Conservation (phyloP, 1,140 invertebrate species). For the Sweltsa coloradensis region DNA sequence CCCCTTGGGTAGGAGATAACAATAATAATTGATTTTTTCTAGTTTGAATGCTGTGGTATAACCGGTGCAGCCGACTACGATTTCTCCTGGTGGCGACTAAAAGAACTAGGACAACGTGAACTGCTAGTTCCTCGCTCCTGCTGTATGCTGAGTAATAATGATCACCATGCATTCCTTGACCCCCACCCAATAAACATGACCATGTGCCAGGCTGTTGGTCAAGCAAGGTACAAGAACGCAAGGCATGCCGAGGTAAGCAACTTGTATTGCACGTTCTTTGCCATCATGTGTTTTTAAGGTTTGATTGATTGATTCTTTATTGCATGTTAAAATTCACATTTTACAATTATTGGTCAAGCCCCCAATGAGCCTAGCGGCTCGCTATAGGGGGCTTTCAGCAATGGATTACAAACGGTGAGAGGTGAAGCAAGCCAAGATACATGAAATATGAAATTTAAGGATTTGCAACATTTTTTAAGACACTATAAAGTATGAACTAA, state of each 20-base stretch:
- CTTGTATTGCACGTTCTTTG: slow-evolving; percentile 7
- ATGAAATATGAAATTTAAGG: no score
- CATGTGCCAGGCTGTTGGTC: slow-evolving; percentile 53
- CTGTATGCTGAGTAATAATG: slow-evolving; percentile 54
- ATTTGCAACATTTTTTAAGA: no score
- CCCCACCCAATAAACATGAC: slow-evolving; percentile 57
- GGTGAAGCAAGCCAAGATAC: no score
- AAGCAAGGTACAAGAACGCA: slow-evolving; percentile 42
- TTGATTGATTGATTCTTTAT: no score
- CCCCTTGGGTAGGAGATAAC: no score
- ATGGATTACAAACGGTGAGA: no score
- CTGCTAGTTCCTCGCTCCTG: slow-evolving; percentile 66
- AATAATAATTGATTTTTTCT: slow-evolving; percentile 23
- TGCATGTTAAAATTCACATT: no score
- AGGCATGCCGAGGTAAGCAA: slow-evolving; percentile 42
- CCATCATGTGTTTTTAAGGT: slow-evolving; percentile 11
- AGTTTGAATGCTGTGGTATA: slow-evolving; percentile 77
- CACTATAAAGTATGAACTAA: no score
- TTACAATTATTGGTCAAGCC: no score
- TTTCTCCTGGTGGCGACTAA: slow-evolving; percentile 66
- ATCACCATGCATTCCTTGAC: slow-evolving; percentile 50
- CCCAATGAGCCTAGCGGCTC: no score
- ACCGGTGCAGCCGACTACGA: slow-evolving; percentile 66
- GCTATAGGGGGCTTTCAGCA: no score
- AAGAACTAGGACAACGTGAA: slow-evolving; percentile 52